Base-by-base conservation (phyloP, 1,140 invertebrate genomes). In the Anoplolepis gracilipes region DNA sequence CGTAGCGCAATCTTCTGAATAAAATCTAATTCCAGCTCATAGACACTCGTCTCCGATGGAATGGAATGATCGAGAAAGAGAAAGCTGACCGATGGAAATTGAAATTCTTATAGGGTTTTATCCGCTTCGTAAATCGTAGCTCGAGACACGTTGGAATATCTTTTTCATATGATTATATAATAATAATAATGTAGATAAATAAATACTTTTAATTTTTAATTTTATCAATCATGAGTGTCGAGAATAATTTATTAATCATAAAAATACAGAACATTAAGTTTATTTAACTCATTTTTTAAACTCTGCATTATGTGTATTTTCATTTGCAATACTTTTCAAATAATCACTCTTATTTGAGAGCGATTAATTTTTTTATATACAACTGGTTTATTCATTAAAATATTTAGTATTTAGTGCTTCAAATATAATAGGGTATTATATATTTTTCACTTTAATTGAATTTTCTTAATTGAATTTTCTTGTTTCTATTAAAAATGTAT, bases 1-100 rank as follows among this genome's bases (percentile, higher is more conserved):
- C 64, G 59, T 61, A 82, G 77, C 16, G 77, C 75, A 84, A 85
- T 85, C 64, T 69, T 70, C 49, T 57, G 33, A 69, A 65, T 72
- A 39, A 53, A 65, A 59, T 42, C 61, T 39, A 28, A 65, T 62
- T 55, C 22, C 42, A 13, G 33, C 1, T 42, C 16, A 53, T 33
- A 19, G 22, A 87, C 85, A 61, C 42, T 84, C 72, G 53, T 88
- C 69, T 70, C 36, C 33, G 22, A 19, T 65, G 33, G 57, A 67
- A 33, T 53, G 28, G 46, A 79, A 82, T 28, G 62, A 79, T 79
- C 16, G 28, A 46, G 0, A 28, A 53, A 16, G 53, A 25, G 16
- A 46, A 28, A 42, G 55, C 13, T 49, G 65, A 6, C 13, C 33
- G 22, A 70, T 53, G 39, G 33, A 62, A 42, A 75, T 59, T 36